Base-by-base conservation (phyloP, 2,888 invertebrate genomes). In the Napeogenes sylphis region DNA sequence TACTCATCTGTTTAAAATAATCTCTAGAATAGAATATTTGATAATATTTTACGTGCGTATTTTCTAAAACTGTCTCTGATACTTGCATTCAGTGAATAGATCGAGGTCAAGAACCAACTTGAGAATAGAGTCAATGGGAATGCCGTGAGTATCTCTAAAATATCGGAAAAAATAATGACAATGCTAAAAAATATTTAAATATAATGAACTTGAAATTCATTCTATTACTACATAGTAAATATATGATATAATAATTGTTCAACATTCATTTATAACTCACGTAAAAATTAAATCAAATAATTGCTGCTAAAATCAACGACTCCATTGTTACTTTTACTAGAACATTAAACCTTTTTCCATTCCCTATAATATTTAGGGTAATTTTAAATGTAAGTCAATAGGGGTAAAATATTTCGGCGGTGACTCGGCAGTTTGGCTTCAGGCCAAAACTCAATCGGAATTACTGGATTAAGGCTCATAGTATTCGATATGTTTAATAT, bases 341-440 rank as follows among this genome's bases (percentile, higher is more conserved):
- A 3, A 3, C 10, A 42, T 10, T 2, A 10, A 2, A 6, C 3
- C 42, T 42, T 42, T 42, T 42, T 42, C 12, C 12, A 42, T 42
- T 6, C 42, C 42, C 5, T 42, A 42, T 42, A 10, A n/a, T 4
- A 66, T 71, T 68, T 67, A 65, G 68, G 67, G 69, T 72, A 74
- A 73, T 71, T 69, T 70, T 62, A 58, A 75, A 74, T 70, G 63
- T 68, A 71, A 74, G 71, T 72, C 75, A 74, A 75, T 75, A 72
- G 73, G 71, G 68, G 62, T 63, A 71, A 72, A 74, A 46, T 33
- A 42, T 45, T 21, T 46, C 42, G 58, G 21, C 21, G 58, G 45
- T 33, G 56, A 61, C 60, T 54, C 42, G 51, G 62, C 45, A 42
- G 32, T 35, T 63, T 68, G 67, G 67, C 63, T 55, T 5, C 12